Base-by-base conservation (phyloP, 2,888 invertebrate species). In the Noctua janthina region DNA sequence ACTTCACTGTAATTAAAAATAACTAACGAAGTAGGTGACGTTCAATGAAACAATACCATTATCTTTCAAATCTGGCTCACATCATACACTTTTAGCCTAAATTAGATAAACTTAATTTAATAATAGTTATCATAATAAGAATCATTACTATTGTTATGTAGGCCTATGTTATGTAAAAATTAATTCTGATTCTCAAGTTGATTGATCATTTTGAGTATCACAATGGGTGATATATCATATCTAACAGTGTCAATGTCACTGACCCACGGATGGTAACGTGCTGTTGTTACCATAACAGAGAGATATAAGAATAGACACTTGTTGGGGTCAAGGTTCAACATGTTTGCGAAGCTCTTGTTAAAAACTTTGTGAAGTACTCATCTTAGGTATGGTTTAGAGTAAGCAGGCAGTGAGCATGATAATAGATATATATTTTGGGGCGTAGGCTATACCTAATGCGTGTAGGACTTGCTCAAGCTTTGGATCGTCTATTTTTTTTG, bases 181-280 rank as follows among this genome's bases (percentile, higher is more conserved):
- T 62, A 35, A 82, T 78, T 81, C 74, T 66, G 20, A 68, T 77
- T 86, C 82, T 83, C 73, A 86, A 77, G 80, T 82, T 86, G 82
- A 89, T 89, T 86, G 81, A 89, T 90, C 81, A 84, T 83, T 84
- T 85, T 75, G 20, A 67, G 79, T 70, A 78, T 74, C 51, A 90
- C 91, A 90, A 89, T 89, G 77, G 83, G 76, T 81, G 69, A 86
- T 89, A 76, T 79, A 85, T 88, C 72, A 83, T 70, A 76, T 76
- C 76, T 76, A 93, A 92, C 79, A 90, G 91, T 91, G 93, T 92
- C 93, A 93, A 93, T 92, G 93, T 90, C 91, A 89, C 72, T 91
- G 91, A 93, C 92, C 91, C 82, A 77, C 76, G 78, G 78, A 74
- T 83, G 77, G 76, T 86, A 81, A 82, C 79, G 46, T 68, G 76